Base-by-base conservation (phyloP, 1,140 invertebrate species). In the Ceratina calcarata region DNA sequence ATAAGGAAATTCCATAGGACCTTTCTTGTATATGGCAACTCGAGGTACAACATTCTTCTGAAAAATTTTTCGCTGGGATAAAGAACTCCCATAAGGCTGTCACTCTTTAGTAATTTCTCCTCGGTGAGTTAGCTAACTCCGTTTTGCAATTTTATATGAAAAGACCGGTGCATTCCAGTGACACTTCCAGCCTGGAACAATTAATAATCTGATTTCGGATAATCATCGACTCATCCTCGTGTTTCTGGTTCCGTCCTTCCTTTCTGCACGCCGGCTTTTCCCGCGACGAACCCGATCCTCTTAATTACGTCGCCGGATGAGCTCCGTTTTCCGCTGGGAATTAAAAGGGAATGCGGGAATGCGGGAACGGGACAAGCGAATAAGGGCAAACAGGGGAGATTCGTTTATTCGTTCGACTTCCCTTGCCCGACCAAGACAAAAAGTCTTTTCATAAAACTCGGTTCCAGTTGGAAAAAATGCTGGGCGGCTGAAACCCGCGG, bases 391-490 rank as follows among this genome's bases (percentile, higher is more conserved):
- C 37, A 32, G 24, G 18, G 67, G 22, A 57, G 49, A 57, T 70
- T 70, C 51, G 22, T 70, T 70, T 70, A 57, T 70, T 70, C 67
- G 57, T 70, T 32, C 51, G 67, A 7, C 12, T 24, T 32, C 22
- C 12, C 12, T 57, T 70, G 18, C 0, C 6, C 67, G 22, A 8
- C 6, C 53, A 20, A 70, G 37, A 70, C 18, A 16, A 27, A 70
- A 70, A 57, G 16, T 32, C 22, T 69, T 55, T 32, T 57, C 67
- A 32, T 32, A 32, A 57, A 57, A 70, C 12, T 57, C 27, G 2
- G 24, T 15, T n/a, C 37, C 22, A 15, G 20, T 4, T 20, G 45
- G 18, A 10, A 61, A 51, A 68, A 68, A 18, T 51, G 20, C 15
- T 45, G 20, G 22, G 60, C 60, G 27, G 24, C 60, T 7, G 13